Conservation (phyloP, 2,797 vertebrate species). For the Anisognathus igniventris region DNA sequence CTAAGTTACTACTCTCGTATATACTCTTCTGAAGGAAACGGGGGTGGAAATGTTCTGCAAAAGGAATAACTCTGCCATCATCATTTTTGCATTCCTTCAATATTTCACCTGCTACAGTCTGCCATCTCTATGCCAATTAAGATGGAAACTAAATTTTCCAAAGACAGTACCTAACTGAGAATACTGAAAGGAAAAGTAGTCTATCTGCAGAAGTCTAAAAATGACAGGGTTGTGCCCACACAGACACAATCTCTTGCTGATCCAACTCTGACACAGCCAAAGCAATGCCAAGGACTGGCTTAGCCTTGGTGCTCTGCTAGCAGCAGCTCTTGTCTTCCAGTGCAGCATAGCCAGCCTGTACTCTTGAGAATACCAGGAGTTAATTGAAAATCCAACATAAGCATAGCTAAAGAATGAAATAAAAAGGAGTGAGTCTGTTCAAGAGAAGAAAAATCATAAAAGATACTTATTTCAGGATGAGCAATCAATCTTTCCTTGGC, state of each 20-base stretch:
- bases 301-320: neutral
- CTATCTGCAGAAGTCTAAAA: neutral
- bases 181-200: neutral
- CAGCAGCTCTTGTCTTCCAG: neutral
- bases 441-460: neutral
- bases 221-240: neutral
- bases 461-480: neutral
- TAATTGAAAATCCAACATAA: neutral
- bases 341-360: neutral
- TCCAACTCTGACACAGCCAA: neutral
- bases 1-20: neutral
- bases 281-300: neutral
- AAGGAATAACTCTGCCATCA: neutral
- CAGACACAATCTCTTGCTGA: neutral
- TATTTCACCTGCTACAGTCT: neutral
- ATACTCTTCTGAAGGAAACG: neutral
- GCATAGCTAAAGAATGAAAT: neutral
- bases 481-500: neutral
- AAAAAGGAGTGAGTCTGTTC: rapidly evolving
- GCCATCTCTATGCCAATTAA: neutral
- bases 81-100: neutral
- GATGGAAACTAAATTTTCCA: neutral
- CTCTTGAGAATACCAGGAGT: neutral
- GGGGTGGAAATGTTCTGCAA: neutral
- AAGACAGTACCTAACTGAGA: neutral